Conservation (phyloP, 2,888 invertebrate genomes). For the Phragmatobia fuliginosa region DNA sequence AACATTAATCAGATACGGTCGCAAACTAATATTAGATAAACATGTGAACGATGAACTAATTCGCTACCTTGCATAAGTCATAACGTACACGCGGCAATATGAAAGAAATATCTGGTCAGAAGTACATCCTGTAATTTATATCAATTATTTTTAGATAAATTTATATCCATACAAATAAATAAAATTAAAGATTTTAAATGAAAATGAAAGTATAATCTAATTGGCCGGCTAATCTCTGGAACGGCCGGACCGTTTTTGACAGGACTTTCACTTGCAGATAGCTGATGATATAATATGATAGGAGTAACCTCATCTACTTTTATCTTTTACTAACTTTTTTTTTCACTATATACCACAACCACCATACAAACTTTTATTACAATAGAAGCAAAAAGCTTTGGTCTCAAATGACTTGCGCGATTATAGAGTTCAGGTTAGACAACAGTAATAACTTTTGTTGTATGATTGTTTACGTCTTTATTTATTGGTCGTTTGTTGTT, state of each 20-base stretch:
- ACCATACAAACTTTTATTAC: no score
- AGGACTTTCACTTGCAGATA: no score
- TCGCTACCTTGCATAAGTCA: neutral
- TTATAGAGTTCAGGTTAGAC: slow-evolving; percentile 9
- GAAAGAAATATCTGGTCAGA: neutral
- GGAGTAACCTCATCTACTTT: no score
- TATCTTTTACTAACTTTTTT: no score
- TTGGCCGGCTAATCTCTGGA: no score
- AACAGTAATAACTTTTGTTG: slow-evolving; percentile 3
- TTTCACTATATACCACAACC: no score
- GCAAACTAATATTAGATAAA: neutral
- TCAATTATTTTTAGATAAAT: no score
- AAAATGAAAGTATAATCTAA: no score
- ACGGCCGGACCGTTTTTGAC: no score
- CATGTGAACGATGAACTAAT: neutral
- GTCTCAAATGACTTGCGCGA: neutral
- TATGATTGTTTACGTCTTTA: neutral
- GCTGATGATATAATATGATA: no score
- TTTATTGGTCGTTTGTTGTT: neutral
- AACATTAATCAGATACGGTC: neutral
- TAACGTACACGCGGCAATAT: neutral
- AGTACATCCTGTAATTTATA: neutral
- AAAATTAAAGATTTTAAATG: neutral
- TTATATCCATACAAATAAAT: no score
- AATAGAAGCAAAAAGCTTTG: neutral